Evolutionary conservation across 2,113 vertebrate species (phyloP).

Genomic region (Cnemophilus loriae): DNA sequence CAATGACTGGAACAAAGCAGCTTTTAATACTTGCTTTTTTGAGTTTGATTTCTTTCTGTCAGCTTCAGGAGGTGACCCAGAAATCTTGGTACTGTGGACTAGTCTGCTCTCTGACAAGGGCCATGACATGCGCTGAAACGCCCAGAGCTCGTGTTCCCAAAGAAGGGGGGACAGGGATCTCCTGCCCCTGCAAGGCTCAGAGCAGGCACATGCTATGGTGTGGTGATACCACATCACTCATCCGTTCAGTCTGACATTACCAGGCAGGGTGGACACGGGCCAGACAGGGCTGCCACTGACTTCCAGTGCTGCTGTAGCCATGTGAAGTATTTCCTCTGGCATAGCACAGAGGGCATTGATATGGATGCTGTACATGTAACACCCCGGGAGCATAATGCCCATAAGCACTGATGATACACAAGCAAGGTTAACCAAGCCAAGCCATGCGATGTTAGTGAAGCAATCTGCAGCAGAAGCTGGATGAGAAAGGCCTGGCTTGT

Average conservation of each 20-base stretch:
- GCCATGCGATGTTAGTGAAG: not conserved
- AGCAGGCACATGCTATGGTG: fast-evolving
- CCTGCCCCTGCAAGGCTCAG: fast-evolving
- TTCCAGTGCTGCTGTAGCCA: not conserved
- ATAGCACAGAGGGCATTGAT: not conserved
- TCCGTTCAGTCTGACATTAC: not conserved
- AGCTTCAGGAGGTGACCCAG: not conserved
- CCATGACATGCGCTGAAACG: not conserved
- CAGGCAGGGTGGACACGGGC: not conserved
- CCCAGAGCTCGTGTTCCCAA: not conserved
- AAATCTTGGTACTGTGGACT: not conserved
- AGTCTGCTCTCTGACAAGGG: not conserved
- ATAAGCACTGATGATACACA: not conserved
- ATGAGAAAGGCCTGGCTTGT: not conserved
- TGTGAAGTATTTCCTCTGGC: not conserved
- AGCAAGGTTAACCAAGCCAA: not conserved
- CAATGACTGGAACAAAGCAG: not conserved
- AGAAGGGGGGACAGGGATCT: not conserved
- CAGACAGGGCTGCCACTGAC: not conserved
- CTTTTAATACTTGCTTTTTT: not conserved
- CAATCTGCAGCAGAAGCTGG: not conserved
- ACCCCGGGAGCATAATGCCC: not conserved
- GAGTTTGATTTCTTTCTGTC: not conserved
- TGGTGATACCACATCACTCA: not conserved
- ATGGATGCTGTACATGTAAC: fast-evolving